phyloP scores from a whole-genome alignment of 2,113 vertebrate species.

The Emydocephalus ijimae region DNA sequence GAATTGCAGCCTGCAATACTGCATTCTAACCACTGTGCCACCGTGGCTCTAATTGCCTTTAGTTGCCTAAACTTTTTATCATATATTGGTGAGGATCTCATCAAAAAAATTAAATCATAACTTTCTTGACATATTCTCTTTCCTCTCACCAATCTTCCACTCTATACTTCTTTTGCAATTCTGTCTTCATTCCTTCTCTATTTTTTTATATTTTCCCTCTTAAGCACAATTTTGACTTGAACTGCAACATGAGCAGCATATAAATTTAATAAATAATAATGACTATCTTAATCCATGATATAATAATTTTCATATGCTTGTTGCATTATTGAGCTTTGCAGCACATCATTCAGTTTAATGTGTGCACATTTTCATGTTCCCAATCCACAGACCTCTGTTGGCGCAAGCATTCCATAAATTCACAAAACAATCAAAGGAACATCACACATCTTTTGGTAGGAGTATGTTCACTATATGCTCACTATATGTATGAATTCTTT shows the following conservation, averaged over 20 bases:
- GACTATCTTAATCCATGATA: not conserved
- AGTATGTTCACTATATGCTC: not conserved
- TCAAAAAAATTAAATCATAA: not conserved
- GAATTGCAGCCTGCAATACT: too few species aligned
- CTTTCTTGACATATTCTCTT: not conserved
- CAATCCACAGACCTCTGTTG: not conserved
- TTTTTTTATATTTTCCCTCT: not conserved
- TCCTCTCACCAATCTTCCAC: not conserved
- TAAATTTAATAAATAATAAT: not conserved
- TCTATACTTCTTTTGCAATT: not conserved
- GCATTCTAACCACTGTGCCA: not conserved
- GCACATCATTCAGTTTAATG: not conserved
- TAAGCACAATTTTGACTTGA: not conserved
- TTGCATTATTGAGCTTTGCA: not conserved
- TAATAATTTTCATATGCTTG: not conserved
- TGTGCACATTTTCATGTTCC: not conserved
- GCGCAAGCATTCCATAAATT: not conserved
- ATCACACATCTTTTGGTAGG: not conserved
- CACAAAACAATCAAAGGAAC: not conserved
- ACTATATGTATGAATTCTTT: too few species aligned
- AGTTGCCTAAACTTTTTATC: not conserved
- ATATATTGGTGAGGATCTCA: not conserved
- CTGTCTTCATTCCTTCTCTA: not conserved
- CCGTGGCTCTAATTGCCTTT: not conserved
- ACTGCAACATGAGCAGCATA: not conserved